Evolutionary conservation across 2,113 vertebrate species (phyloP).

Genomic region (Grus americana): DNA sequence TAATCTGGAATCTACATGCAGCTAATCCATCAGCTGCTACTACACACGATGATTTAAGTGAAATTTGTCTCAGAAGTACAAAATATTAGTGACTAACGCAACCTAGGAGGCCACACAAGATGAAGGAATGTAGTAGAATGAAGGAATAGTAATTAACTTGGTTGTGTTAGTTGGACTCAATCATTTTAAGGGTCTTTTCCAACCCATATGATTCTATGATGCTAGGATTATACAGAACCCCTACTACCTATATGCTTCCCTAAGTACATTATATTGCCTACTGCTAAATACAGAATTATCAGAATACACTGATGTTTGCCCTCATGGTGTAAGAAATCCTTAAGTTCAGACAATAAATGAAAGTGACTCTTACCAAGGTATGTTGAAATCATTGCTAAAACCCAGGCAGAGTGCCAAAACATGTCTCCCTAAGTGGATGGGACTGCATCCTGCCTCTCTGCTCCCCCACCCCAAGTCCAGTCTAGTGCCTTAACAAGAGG

Average conservation of each 20-base stretch:
- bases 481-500: background rate
- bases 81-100: background rate
- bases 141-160: background rate
- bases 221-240: background rate
- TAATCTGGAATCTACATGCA: background rate
- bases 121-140: background rate
- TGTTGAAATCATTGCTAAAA: background rate
- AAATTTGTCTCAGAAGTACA: background rate
- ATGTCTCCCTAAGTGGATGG: too few relatives aligned
- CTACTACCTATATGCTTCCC: background rate
- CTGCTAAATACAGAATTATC: background rate
- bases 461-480: background rate
- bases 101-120: background rate
- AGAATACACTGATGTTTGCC: background rate
- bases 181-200: background rate
- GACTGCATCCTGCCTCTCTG: background rate
- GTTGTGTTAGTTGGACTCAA: background rate
- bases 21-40: background rate
- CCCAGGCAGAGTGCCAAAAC: background rate
- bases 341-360: background rate
- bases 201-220: background rate
- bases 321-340: background rate
- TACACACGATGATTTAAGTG: background rate
- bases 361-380: background rate
- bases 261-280: background rate